Evolutionary conservation across 2,113 vertebrate species (phyloP).

Genomic region (Lagopus muta): DNA sequence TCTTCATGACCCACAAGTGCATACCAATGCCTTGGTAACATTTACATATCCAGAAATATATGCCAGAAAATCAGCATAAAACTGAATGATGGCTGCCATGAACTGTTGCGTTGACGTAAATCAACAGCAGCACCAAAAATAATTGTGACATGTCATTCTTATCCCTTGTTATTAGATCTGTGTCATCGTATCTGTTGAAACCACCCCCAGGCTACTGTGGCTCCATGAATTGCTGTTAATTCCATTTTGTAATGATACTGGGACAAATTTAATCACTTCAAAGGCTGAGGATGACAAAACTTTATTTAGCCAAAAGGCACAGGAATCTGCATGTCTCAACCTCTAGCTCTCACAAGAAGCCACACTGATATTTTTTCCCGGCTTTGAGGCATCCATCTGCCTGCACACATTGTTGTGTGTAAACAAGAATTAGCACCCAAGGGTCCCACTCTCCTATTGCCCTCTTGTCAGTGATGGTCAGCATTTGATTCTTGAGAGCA

Average conservation of each 20-base stretch:
- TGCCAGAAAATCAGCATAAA: background rate
- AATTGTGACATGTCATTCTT: conserved; percentile 47
- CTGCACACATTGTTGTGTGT: background rate
- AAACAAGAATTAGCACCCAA: conserved; percentile 1
- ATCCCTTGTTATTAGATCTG: conserved; percentile 26
- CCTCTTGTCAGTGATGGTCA: background rate
- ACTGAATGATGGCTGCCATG: background rate
- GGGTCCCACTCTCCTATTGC: background rate
- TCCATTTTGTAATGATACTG: conserved; percentile 68
- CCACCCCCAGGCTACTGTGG: conserved; percentile 32
- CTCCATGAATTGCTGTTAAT: conserved; percentile 60
- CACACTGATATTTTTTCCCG: background rate
- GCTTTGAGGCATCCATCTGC: background rate
- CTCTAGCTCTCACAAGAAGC: background rate
- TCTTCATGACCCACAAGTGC: background rate
- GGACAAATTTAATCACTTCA: conserved; percentile 71
- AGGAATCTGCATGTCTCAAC: background rate
- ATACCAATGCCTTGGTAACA: background rate
- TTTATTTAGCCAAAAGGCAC: conserved; percentile 61
- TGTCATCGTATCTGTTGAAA: background rate
- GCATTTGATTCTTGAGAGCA: background rate
- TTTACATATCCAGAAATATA: background rate
- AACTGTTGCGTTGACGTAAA: conserved; percentile 32
- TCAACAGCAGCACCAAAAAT: conserved; percentile 31
- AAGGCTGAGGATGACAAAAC: conserved; percentile 50